Percentiles rank a stretch among this genome's conserved stretches.
These are phyloP conservation scores for Tuta absoluta DNA, from an alignment of 2,888 invertebrate species.

Conservation along the genomic window DNA sequence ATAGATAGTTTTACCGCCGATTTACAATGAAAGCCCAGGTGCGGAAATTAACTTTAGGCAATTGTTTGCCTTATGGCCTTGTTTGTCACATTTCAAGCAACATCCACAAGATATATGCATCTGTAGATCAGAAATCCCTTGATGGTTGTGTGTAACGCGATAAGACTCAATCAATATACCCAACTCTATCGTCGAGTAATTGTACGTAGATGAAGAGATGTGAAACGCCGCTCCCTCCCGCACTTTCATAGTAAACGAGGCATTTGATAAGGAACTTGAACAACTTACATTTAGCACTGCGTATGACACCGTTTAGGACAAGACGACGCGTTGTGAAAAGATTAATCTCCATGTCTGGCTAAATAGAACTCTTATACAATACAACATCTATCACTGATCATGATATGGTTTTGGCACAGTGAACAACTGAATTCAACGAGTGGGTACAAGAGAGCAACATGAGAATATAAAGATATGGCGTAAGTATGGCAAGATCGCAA, in stretches of 20 bases:
- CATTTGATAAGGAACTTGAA: slow-evolving; percentile 70
- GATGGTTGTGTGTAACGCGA: too few species aligned
- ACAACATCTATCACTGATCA: slow-evolving; percentile 69
- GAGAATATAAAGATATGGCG: slow-evolving; percentile 40
- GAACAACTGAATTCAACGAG: slow-evolving; percentile 45
- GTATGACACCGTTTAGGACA: slow-evolving; percentile 38
- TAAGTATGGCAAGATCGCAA: slow-evolving; percentile 56
- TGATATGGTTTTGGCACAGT: slow-evolving; percentile 76
- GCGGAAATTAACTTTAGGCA: not conserved
- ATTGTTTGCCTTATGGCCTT: not conserved
- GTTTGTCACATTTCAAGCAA: too few species aligned
- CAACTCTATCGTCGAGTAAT: too few species aligned
- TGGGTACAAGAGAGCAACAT: slow-evolving; percentile 53
- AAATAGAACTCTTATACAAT: slow-evolving; percentile 43
- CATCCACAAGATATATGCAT: too few species aligned
- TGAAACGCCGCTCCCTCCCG: not conserved
- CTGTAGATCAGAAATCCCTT: too few species aligned
- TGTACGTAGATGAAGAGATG: too few species aligned
- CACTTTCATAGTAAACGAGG: slow-evolving; percentile 36
- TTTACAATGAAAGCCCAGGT: not conserved
- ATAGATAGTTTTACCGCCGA: slow-evolving; percentile 34
- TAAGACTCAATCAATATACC: too few species aligned
- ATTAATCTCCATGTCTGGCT: slow-evolving; percentile 37
- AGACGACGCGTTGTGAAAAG: slow-evolving; percentile 21
- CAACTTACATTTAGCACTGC: slow-evolving; percentile 53